These are phyloP conservation scores for Drosophila colorata DNA, from an alignment of 2,888 invertebrate genomes.

Conservation along the genomic window DNA sequence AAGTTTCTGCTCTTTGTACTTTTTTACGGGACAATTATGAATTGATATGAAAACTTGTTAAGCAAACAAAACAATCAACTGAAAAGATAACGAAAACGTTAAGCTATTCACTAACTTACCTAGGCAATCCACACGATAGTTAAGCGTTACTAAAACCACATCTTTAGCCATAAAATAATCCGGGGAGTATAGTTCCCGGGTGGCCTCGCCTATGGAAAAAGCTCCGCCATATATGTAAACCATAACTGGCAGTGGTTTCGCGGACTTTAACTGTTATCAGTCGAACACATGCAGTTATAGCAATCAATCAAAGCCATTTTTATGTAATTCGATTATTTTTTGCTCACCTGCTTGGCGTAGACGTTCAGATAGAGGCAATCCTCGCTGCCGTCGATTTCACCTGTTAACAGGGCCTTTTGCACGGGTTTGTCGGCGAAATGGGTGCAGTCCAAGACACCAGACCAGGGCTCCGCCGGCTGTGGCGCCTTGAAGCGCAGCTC, in stretches of 20 bases:
- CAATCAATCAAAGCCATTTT: conserved; percentile 19
- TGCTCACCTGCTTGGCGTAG: conserved; percentile 79
- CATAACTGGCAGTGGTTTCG: conserved; percentile 83
- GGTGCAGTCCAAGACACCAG: conserved; percentile 83
- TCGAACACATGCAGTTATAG: conserved; percentile 3
- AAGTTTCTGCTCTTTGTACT: background rate
- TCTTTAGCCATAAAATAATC: conserved; percentile 85
- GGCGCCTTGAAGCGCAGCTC: conserved; percentile 84
- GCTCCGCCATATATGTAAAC: conserved; percentile 86
- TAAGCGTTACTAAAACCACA: conserved; percentile 85
- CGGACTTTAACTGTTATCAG: conserved; percentile 49
- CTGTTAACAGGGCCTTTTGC: conserved; percentile 74
- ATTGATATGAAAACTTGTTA: background rate
- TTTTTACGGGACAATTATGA: background rate
- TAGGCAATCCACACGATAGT: conserved; percentile 86
- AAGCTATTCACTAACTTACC: conserved; percentile 62
- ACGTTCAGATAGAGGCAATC: conserved; percentile 87
- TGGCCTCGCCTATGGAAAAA: conserved; percentile 84
- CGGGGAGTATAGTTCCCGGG: conserved; percentile 82
- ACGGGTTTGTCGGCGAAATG: conserved; percentile 75
- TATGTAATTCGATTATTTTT: background rate
- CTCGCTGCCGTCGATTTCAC: conserved; percentile 84
- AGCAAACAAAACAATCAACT: background rate
- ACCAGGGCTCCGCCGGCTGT: conserved; percentile 83
- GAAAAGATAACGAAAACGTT: conserved; percentile 8